Evolutionary conservation across 2,888 invertebrate genomes (phyloP).

Genomic region (Drosophila borealis): DNA sequence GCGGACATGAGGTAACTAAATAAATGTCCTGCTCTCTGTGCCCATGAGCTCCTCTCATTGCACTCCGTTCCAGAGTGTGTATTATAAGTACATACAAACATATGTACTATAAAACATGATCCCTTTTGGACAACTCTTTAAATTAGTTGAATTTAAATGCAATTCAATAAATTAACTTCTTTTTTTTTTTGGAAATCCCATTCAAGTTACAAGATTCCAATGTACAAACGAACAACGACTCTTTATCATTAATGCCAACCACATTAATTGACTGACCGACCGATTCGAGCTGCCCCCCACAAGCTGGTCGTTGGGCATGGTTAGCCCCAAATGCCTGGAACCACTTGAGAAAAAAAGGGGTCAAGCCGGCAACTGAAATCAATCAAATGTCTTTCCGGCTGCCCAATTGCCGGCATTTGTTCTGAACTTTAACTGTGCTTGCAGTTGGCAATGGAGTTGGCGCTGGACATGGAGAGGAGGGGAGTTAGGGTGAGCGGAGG

Average conservation of each 20-base stretch:
- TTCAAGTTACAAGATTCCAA: neutral
- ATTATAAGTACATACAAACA: too few relatives aligned
- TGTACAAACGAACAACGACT: neutral
- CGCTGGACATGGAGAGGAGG: neutral
- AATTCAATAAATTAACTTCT: slow-evolving; percentile 6
- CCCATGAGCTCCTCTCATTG: neutral
- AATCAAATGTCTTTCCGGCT: slow-evolving; percentile 32
- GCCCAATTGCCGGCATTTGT: slow-evolving; percentile 18
- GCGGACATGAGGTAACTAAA: neutral
- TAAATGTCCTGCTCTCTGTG: neutral
- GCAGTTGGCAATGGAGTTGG: too few relatives aligned
- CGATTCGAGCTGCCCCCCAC: neutral
- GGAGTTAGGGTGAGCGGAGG: neutral
- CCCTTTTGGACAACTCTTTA: too few relatives aligned
- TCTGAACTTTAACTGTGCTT: neutral
- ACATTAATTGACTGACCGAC: slow-evolving; percentile 5
- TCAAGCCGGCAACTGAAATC: slow-evolving; percentile 24
- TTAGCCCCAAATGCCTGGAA: neutral
- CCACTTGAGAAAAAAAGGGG: neutral
- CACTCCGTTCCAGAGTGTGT: too few relatives aligned
- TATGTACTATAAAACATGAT: too few relatives aligned
- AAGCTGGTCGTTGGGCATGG: neutral
- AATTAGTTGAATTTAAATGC: neutral
- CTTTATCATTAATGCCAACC: slow-evolving; percentile 12
- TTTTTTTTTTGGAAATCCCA: too few relatives aligned